Evolutionary conservation across 23 tunicate species (phyloP).

Genomic region (Ciona savignyi): DNA sequence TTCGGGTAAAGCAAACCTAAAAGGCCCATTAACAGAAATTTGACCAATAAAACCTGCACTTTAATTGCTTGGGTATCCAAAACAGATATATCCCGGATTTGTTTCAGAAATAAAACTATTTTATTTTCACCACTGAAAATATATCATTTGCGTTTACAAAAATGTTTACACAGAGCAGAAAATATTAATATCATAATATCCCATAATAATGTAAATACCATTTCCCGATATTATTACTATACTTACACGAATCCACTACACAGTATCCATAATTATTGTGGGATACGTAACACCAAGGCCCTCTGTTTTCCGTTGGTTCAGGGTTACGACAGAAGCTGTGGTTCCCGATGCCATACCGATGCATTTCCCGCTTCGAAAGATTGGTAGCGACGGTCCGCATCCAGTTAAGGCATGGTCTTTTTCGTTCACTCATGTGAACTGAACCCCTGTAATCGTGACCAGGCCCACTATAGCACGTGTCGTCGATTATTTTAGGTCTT

Average conservation of each 20-base stretch:
- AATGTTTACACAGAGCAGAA: too few species aligned
- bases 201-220: too few species aligned
- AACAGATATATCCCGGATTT: too few species aligned
- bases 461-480: conserved; percentile 27
- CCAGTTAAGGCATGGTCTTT: conserved; percentile 47
- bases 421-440: conserved; percentile 12
- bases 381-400: conserved; percentile 2
- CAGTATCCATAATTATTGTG: conserved; percentile 30
- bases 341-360: conserved; percentile 43
- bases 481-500: conserved; percentile 13
- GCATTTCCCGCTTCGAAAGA: conserved; percentile 10
- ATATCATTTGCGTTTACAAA: too few species aligned
- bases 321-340: conserved; percentile 66
- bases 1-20: not conserved
- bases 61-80: too few species aligned
- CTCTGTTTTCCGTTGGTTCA: conserved; percentile 33
- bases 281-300: conserved; percentile 63
- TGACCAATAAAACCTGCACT: too few species aligned
- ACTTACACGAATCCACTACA: conserved; percentile 28
- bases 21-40: too few species aligned
- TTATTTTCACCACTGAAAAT: too few species aligned
- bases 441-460: conserved; percentile 47
- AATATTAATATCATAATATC: too few species aligned
- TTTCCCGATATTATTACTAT: too few species aligned
- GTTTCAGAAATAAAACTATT: too few species aligned